Conservation (phyloP, 2,797 vertebrate genomes). For the Chelon auratus region DNA sequence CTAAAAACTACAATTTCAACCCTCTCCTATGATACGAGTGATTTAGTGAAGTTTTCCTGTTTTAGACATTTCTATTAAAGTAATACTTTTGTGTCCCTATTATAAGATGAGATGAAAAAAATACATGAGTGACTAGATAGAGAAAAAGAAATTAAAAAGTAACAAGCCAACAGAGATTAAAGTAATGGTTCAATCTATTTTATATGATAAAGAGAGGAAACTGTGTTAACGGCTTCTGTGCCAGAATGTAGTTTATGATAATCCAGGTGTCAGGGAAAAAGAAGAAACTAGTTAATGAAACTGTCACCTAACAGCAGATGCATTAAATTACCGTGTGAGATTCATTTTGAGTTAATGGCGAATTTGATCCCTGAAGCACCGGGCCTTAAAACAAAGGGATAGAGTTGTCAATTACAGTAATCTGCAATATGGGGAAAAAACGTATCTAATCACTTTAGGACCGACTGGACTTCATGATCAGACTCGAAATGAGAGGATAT, state of each 20-base stretch:
- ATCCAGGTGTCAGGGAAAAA: conserved; percentile 39
- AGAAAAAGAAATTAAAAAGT: neutral
- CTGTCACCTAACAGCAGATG: conserved; percentile 58
- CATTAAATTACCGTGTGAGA: conserved; percentile 61
- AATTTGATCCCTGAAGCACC: conserved; percentile 50
- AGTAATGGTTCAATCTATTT: conserved; percentile 9
- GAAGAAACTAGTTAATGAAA: conserved; percentile 63
- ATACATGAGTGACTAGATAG: neutral
- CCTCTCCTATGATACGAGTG: no score
- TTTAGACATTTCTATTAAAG: no score
- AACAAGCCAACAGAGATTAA: neutral
- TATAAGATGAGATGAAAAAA: neutral
- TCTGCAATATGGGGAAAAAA: conserved; percentile 46
- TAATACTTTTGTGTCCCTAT: neutral
- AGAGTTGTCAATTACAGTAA: conserved; percentile 60
- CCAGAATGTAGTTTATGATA: conserved; percentile 36
- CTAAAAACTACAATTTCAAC: no score
- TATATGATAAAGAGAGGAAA: conserved; percentile 1
- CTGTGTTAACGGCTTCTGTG: conserved; percentile 12
- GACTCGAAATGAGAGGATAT: conserved; percentile 57
- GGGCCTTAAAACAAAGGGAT: conserved; percentile 55
- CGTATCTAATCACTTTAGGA: conserved; percentile 56
- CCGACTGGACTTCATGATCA: conserved; percentile 36
- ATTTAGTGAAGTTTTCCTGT: no score
- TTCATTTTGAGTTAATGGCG: conserved; percentile 57